These are phyloP conservation scores for Luscinia luscinia DNA, from an alignment of 2,797 vertebrate genomes.

Conservation along the genomic window DNA sequence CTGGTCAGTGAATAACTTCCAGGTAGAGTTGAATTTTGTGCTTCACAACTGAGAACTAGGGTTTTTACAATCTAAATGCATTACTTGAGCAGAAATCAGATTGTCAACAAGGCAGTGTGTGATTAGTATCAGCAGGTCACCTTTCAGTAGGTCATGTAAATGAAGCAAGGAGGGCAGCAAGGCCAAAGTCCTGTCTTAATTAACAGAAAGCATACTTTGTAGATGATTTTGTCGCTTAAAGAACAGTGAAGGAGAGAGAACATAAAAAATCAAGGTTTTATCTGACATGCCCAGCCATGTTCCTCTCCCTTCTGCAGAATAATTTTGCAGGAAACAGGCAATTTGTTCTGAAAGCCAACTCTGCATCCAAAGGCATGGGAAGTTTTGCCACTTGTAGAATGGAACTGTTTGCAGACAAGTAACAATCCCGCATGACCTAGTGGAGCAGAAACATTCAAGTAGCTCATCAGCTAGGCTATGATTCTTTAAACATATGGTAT, in stretches of 20 bases:
- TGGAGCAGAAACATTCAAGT: not conserved
- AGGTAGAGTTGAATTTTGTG: not conserved
- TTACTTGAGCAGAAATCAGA: constrained; percentile 6
- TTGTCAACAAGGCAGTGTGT: constrained; percentile 20
- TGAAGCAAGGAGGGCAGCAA: not conserved
- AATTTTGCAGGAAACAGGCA: not conserved
- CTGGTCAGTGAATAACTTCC: not conserved
- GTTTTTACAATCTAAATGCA: not conserved
- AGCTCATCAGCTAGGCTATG: not conserved
- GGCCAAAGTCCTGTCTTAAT: constrained; percentile 28
- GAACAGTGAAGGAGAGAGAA: not conserved
- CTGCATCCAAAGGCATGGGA: not conserved
- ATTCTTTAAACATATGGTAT: not conserved
- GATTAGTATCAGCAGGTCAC: constrained; percentile 12
- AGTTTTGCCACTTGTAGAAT: not conserved
- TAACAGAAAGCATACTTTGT: constrained; percentile 16
- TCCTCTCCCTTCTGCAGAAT: not conserved
- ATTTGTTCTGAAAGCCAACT: not conserved
- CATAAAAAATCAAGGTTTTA: not conserved
- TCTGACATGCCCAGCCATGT: not conserved
- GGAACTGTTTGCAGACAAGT: not conserved
- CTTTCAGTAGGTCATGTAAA: constrained; percentile 29
- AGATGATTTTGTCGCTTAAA: not conserved
- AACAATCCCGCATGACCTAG: not conserved
- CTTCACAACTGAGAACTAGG: not conserved